A percentile compares a stretch with the other conserved stretches of the same genome.
Evolutionary conservation across 2,888 invertebrate genomes (phyloP).

Genomic region (Galerucella pusilla): DNA sequence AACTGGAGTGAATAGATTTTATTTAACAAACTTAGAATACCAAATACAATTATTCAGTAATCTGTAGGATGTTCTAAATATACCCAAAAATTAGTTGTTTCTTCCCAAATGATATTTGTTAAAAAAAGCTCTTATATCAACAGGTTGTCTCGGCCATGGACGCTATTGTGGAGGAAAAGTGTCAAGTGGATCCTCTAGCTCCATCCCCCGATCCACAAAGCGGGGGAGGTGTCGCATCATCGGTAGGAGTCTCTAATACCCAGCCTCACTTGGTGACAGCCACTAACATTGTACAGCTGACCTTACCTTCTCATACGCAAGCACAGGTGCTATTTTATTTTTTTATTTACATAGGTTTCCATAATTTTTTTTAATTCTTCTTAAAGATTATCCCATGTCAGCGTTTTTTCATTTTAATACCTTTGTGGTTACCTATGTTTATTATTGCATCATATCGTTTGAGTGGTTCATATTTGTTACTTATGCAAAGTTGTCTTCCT

Average conservation of each 20-base stretch:
- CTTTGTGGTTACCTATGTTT: not conserved
- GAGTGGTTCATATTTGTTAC: slow-evolving; percentile 5
- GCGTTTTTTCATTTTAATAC: not conserved
- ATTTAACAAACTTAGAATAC: too few species aligned
- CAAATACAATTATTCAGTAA: too few species aligned
- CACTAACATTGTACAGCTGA: slow-evolving; percentile 88
- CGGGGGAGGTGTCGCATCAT: slow-evolving; percentile 69
- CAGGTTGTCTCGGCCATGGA: slow-evolving; percentile 76
- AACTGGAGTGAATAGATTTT: too few species aligned
- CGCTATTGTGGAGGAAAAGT: slow-evolving; percentile 94
- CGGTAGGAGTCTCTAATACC: slow-evolving; percentile 67
- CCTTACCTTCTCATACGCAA: slow-evolving; percentile 73
- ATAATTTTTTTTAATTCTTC: not conserved
- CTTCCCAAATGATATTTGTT: not conserved
- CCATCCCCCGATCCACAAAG: slow-evolving; percentile 68
- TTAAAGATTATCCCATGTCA: too few species aligned
- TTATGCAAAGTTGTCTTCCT: not conserved
- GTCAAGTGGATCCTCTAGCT: slow-evolving; percentile 72
- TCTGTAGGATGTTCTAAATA: not conserved
- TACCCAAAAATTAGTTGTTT: not conserved
- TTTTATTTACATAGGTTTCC: slow-evolving; percentile 3
- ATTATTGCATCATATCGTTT: not conserved
- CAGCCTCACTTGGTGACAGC: slow-evolving; percentile 70
- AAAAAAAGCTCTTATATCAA: slow-evolving; percentile 35
- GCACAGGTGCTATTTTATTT: slow-evolving; percentile 68